These are phyloP conservation scores for Mantis religiosa DNA, from an alignment of 2,888 invertebrate species.

Conservation along the genomic window DNA sequence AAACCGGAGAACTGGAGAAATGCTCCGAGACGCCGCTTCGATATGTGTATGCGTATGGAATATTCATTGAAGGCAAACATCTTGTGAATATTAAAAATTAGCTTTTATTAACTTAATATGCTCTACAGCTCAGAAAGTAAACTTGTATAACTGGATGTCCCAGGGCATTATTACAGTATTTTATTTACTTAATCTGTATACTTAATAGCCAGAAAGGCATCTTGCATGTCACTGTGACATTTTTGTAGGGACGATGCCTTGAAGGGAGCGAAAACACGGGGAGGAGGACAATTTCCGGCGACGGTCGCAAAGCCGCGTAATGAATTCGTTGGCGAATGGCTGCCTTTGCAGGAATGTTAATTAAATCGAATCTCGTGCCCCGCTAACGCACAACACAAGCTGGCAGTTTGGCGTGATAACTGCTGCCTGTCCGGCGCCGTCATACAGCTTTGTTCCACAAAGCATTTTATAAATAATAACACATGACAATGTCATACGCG, in stretches of 20 bases:
- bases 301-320: neutral
- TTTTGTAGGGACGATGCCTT: neutral
- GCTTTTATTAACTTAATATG: no score
- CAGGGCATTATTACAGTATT: neutral
- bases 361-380: neutral
- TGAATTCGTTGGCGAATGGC: conserved; percentile 2
- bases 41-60: no score
- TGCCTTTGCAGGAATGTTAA: neutral
- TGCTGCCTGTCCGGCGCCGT: neutral
- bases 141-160: no score
- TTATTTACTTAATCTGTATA: neutral
- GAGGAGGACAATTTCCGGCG: neutral
- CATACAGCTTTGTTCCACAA: neutral
- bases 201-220: neutral
- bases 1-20: no score
- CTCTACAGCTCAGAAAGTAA: no score
- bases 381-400: neutral
- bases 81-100: no score
- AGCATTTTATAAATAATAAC: neutral
- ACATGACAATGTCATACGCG: neutral
- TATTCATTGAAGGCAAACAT: no score
- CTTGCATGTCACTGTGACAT: neutral
- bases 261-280: neutral
- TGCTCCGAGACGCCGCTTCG: no score
- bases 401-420: neutral